Evolutionary conservation across 2,888 invertebrate species (phyloP).

Genomic region (Halocaridina rubra): DNA sequence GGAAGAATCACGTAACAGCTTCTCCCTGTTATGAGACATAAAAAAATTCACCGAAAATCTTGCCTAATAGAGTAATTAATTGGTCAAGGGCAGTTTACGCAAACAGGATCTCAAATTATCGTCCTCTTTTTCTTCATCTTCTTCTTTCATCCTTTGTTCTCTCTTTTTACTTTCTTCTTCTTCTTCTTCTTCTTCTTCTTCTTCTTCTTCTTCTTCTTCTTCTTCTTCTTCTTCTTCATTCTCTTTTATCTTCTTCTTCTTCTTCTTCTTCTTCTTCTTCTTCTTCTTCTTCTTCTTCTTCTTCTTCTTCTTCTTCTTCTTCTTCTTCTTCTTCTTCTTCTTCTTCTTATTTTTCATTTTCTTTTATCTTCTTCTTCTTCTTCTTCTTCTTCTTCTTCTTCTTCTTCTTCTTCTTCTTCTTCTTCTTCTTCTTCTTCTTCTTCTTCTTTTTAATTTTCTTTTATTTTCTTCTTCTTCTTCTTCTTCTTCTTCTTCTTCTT

Average conservation of each 20-base stretch:
- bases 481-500: background rate
- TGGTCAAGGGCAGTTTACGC: no score
- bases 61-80: no score
- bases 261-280: background rate
- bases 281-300: background rate
- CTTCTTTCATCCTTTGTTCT: background rate
- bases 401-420: background rate
- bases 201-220: background rate
- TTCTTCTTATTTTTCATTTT: background rate
- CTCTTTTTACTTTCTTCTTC: background rate
- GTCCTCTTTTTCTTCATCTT: background rate
- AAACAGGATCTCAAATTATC: no score
- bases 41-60: no score
- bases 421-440: background rate
- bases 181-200: background rate
- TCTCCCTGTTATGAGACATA: no score
- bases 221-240: background rate
- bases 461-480: conserved; percentile 13
- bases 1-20: no score
- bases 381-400: conserved; percentile 16
- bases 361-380: background rate
- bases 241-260: background rate
- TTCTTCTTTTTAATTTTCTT: background rate
- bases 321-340: background rate
- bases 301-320: background rate